Conservation (phyloP, 2,888 invertebrate genomes). For the Maniola hyperantus region DNA sequence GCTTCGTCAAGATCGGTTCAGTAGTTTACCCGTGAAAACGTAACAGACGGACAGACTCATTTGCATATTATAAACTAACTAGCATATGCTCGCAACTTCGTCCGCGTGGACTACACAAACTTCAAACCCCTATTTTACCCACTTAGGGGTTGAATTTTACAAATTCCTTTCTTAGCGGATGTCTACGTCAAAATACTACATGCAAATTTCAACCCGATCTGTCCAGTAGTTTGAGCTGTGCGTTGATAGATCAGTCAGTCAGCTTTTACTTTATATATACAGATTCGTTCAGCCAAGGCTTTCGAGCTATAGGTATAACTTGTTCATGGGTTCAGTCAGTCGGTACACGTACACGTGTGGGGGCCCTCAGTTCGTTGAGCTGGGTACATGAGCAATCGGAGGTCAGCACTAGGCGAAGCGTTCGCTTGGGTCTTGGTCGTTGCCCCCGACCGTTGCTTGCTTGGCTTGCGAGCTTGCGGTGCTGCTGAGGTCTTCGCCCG, state of each 20-base stretch:
- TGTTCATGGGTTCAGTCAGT: constrained; percentile 9
- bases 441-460: constrained; percentile 81
- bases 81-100: no score
- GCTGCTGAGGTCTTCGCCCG: constrained; percentile 81
- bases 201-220: no score
- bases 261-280: neutral
- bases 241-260: no score
- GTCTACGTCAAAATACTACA: no score
- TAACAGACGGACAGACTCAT: neutral
- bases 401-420: constrained; percentile 64
- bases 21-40: neutral
- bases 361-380: constrained; percentile 33
- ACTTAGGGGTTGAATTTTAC: no score
- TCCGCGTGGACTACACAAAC: no score
- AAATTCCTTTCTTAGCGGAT: no score
- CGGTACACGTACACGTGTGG: constrained; percentile 23
- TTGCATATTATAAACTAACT: neutral
- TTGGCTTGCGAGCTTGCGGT: constrained; percentile 53
- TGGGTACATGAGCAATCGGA: constrained; percentile 40
- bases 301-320: neutral
- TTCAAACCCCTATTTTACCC: no score
- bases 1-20: neutral
- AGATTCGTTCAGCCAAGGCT: neutral
- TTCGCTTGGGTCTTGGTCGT: constrained; percentile 71
- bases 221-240: no score